These are phyloP conservation scores for Lateolabrax maculatus DNA, from an alignment of 2,797 vertebrate species.

Conservation along the genomic window DNA sequence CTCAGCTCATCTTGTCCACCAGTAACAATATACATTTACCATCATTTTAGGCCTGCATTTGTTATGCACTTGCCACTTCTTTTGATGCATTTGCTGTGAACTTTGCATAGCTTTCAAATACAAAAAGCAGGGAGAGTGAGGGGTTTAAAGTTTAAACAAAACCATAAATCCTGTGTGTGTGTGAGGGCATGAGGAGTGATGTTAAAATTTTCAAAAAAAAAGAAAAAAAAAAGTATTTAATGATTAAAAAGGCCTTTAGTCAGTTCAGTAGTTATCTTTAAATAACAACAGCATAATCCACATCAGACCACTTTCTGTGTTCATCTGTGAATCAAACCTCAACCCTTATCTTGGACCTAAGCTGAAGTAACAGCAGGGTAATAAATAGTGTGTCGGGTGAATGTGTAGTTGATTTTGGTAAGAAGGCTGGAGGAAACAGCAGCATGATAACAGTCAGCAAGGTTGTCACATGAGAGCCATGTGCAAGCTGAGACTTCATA, in stretches of 20 bases:
- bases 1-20: constrained; percentile 50
- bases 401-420: constrained; percentile 16
- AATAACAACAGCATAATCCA: not conserved
- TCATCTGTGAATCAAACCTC: not conserved
- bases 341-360: not conserved
- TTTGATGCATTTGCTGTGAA: constrained; percentile 6
- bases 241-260: not conserved
- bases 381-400: not conserved
- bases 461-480: constrained; percentile 70
- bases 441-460: constrained; percentile 31
- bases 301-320: not conserved
- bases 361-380: not conserved
- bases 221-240: not conserved
- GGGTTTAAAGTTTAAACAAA: not conserved
- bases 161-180: not conserved
- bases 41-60: constrained; percentile 2
- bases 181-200: not conserved
- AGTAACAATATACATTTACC: constrained; percentile 40
- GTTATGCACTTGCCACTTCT: not conserved
- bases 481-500: constrained; percentile 33
- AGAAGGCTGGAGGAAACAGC: constrained; percentile 35
- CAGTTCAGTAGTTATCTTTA: not conserved
- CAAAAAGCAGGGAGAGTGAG: not conserved
- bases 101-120: not conserved
- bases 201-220: not conserved